Percentiles rank a stretch among this genome's conserved stretches.
Evolutionary conservation across 2,888 invertebrate genomes (phyloP).

Genomic region (Dendrolimus houi): DNA sequence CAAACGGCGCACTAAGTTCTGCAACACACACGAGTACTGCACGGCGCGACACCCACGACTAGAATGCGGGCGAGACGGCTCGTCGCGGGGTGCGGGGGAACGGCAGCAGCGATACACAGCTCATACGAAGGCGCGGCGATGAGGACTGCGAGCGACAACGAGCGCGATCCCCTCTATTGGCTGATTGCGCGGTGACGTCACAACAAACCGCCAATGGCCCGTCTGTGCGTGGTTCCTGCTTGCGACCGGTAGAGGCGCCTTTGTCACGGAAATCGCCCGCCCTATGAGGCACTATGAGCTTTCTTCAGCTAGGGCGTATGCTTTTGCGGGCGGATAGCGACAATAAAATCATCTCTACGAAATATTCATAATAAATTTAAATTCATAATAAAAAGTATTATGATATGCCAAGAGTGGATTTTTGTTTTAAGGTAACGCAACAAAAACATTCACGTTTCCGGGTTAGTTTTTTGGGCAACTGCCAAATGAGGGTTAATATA

Average conservation of each 20-base stretch:
- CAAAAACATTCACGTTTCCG: neutral
- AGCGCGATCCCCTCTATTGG: conserved; percentile 60
- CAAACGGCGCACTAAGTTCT: conserved; percentile 72
- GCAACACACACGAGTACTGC: conserved; percentile 73
- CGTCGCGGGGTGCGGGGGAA: conserved; percentile 60
- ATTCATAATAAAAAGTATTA: neutral
- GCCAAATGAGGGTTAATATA: conserved; percentile 16
- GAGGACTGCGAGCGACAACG: conserved; percentile 68
- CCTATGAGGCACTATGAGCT: conserved; percentile 71
- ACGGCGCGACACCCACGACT: conserved; percentile 74
- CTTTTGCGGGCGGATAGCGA: conserved; percentile 55
- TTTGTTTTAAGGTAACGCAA: neutral
- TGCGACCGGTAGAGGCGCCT: conserved; percentile 49
- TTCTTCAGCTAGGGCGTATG: conserved; percentile 69
- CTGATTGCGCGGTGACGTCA: conserved; percentile 59
- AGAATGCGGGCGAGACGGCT: conserved; percentile 67
- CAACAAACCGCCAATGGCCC: conserved; percentile 46
- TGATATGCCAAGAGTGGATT: neutral
- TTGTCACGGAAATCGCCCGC: conserved; percentile 61
- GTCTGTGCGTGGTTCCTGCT: conserved; percentile 29
- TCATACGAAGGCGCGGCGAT: conserved; percentile 70
- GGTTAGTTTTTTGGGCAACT: conserved; percentile 7
- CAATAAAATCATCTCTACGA: conserved; percentile 40
- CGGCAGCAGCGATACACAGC: conserved; percentile 60
- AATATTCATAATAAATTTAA: conserved; percentile 20